Evolutionary conservation across 2,797 vertebrate genomes (phyloP).

Genomic region (Chaetophractus vellerosus): DNA sequence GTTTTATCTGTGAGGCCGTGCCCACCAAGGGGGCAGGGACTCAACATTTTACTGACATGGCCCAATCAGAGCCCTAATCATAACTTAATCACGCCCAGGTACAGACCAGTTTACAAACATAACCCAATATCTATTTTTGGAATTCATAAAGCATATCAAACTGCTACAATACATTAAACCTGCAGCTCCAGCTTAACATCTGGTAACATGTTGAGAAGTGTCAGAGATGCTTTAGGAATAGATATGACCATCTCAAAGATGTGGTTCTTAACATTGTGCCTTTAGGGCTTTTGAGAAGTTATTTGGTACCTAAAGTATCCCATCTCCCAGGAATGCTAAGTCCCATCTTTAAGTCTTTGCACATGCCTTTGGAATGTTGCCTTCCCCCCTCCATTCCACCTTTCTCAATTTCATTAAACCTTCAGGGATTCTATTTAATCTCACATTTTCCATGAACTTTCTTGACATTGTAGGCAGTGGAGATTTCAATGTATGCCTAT

Average conservation of each 20-base stretch:
- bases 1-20: too few relatives aligned
- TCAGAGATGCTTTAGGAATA: not conserved
- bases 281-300: not conserved
- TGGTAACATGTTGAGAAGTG: not conserved
- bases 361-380: not conserved
- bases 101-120: too few relatives aligned
- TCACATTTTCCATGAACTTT: not conserved
- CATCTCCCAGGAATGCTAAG: not conserved
- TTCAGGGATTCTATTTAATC: slow-evolving; percentile 38
- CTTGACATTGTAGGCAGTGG: not conserved
- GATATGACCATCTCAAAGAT: not conserved
- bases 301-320: not conserved
- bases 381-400: not conserved
- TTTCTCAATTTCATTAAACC: slow-evolving; percentile 12
- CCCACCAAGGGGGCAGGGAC: too few relatives aligned
- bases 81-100: too few relatives aligned
- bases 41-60: too few relatives aligned
- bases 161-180: not conserved
- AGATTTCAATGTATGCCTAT: not conserved
- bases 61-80: too few relatives aligned
- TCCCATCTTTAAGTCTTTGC: not conserved
- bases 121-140: too few relatives aligned
- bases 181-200: not conserved
- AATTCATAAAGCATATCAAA: too few relatives aligned
- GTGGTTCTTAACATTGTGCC: not conserved